Conservation (phyloP, 2,888 invertebrate genomes). For the Strigamia maritima region DNA sequence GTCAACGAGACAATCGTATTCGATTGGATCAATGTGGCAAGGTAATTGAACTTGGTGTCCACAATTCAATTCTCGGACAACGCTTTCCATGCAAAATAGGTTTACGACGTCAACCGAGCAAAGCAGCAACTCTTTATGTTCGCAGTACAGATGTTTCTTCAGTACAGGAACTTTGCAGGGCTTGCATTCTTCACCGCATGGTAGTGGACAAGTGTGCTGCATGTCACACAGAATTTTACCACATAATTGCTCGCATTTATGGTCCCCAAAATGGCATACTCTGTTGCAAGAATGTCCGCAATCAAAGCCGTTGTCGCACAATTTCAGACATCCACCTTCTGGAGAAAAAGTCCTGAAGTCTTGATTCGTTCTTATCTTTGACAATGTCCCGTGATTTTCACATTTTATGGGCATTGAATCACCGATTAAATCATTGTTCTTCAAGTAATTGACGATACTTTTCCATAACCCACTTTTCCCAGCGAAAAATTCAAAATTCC, state of each 20-base stretch:
- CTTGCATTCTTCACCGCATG: too few relatives aligned
- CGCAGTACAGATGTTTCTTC: background rate
- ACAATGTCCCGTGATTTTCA: background rate
- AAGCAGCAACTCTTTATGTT: background rate
- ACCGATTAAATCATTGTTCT: background rate
- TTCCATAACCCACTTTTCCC: conserved; percentile 41
- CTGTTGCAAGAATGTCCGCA: conserved; percentile 4
- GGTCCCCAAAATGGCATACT: conserved; percentile 26
- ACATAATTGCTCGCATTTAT: background rate
- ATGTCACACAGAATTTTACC: background rate
- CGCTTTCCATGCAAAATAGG: too few relatives aligned
- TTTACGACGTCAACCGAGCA: background rate
- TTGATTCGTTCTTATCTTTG: background rate
- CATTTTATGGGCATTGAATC: background rate
- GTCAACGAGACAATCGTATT: too few relatives aligned
- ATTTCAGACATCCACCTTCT: background rate
- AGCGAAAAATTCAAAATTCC: conserved; percentile 57
- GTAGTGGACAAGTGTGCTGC: too few relatives aligned
- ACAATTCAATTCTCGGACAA: too few relatives aligned
- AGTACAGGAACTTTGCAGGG: too few relatives aligned
- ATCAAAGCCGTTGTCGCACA: background rate
- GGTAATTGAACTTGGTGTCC: too few relatives aligned
- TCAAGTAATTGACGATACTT: background rate
- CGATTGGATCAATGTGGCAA: too few relatives aligned
- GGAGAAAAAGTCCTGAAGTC: conserved; percentile 15